Conservation (phyloP, 2,113 vertebrate genomes). For the Electrona antarctica region DNA sequence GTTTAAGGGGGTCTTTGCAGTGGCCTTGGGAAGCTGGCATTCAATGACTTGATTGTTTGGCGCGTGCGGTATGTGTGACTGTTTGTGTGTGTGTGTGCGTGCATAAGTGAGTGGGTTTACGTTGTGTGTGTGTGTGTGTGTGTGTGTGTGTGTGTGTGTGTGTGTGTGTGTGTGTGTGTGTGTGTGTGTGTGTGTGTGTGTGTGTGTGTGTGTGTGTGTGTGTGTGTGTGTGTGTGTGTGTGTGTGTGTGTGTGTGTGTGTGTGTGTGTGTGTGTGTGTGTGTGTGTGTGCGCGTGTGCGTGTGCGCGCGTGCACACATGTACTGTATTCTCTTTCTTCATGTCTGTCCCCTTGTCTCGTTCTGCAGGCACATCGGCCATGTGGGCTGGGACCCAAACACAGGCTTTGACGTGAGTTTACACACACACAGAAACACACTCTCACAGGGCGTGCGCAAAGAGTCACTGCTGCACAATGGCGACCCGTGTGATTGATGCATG, state of each 20-base stretch:
- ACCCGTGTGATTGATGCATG: constrained; percentile 64
- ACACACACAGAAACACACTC: constrained; percentile 1
- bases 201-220: background rate
- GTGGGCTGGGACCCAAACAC: constrained; percentile 99
- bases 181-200: constrained; percentile 22
- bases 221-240: background rate
- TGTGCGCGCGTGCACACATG: background rate
- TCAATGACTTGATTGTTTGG: constrained; percentile 10
- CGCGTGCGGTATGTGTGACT: background rate
- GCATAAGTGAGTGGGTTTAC: background rate
- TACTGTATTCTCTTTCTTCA: constrained; percentile 36
- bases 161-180: constrained; percentile 7
- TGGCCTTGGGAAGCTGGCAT: background rate
- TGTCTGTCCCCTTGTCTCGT: constrained; percentile 41
- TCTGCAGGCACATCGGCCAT: constrained; percentile 94
- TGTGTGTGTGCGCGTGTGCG: constrained; percentile 22
- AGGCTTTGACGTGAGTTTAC: constrained; percentile 97
- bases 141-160: constrained; percentile 21
- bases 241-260: background rate
- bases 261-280: constrained; percentile 22
- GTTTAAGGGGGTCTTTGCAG: constrained; percentile 1
- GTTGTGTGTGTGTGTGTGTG: background rate
- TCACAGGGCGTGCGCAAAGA: background rate
- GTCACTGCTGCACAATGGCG: constrained; percentile 63
- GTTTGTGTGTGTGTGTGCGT: background rate